Percentiles rank a stretch among this genome's conserved stretches.
Conservation (phyloP, 2,113 vertebrate species). For the Struthidea cinerea region DNA sequence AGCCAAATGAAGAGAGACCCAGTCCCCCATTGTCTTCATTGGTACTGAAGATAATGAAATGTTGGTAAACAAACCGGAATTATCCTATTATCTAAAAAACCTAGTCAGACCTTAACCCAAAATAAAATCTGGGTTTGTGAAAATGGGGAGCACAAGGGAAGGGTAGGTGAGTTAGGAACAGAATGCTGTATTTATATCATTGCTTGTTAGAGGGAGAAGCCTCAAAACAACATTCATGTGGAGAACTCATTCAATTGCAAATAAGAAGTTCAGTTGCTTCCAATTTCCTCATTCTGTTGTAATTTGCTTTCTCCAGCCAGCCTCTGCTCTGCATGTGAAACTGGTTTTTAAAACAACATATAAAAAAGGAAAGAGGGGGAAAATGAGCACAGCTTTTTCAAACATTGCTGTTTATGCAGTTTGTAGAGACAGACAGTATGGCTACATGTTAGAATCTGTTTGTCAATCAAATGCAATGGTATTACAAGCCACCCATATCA, state of each 20-base stretch:
- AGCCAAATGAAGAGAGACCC: not conserved
- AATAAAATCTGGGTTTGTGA: not conserved
- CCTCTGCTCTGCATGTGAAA: not conserved
- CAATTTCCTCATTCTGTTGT: not conserved
- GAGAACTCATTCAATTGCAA: not conserved
- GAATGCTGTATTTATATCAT: not conserved
- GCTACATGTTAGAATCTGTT: not conserved
- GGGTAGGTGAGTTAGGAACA: not conserved
- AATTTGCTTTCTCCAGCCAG: not conserved
- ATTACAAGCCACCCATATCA: not conserved
- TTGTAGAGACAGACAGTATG: not conserved
- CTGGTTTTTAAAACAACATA: not conserved
- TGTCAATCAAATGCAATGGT: not conserved
- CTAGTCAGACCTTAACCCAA: not conserved
- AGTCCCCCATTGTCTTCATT: not conserved
- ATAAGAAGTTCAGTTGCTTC: not conserved
- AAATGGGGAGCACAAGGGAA: fast-evolving
- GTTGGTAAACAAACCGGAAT: not conserved
- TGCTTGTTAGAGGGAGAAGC: not conserved
- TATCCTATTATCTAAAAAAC: not conserved
- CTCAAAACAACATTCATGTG: not conserved
- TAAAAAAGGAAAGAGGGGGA: not conserved
- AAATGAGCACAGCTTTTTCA: not conserved
- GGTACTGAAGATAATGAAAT: not conserved
- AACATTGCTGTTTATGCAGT: not conserved